These are phyloP conservation scores for Agriopis aurantiaria DNA, from an alignment of 2,888 invertebrate species.

Conservation along the genomic window DNA sequence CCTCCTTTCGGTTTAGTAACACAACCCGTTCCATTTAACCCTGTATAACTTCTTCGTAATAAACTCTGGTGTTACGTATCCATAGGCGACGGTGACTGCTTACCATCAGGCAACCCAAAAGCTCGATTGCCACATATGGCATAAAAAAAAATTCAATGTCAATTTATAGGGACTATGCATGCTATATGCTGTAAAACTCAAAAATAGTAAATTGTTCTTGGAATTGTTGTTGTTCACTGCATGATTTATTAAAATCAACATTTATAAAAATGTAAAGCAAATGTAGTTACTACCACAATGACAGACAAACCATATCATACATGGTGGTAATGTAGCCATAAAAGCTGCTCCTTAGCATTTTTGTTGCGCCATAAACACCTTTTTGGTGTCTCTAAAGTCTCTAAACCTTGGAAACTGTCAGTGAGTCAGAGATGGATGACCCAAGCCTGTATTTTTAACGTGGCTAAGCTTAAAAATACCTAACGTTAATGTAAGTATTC, in stretches of 20 bases:
- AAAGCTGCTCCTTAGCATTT: conserved; percentile 36
- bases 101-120: too few species aligned
- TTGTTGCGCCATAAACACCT: conserved; percentile 41
- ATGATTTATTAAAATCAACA: background rate
- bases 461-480: background rate
- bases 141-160: too few species aligned
- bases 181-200: too few species aligned
- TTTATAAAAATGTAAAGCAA: background rate
- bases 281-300: conserved; percentile 7
- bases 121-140: too few species aligned
- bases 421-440: conserved; percentile 39
- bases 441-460: conserved; percentile 27
- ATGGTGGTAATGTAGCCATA: conserved; percentile 28
- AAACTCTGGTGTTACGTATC: too few species aligned
- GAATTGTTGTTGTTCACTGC: too few species aligned
- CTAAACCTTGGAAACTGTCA: conserved; percentile 37
- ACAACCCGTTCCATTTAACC: too few species aligned
- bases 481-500: conserved; percentile 7
- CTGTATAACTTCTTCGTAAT: too few species aligned
- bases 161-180: too few species aligned
- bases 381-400: conserved; percentile 36
- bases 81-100: too few species aligned
- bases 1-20: too few species aligned
- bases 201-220: too few species aligned
- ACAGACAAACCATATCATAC: conserved; percentile 21